Base-by-base conservation (phyloP, 2,888 invertebrate genomes). In the Coremacera marginata region DNA sequence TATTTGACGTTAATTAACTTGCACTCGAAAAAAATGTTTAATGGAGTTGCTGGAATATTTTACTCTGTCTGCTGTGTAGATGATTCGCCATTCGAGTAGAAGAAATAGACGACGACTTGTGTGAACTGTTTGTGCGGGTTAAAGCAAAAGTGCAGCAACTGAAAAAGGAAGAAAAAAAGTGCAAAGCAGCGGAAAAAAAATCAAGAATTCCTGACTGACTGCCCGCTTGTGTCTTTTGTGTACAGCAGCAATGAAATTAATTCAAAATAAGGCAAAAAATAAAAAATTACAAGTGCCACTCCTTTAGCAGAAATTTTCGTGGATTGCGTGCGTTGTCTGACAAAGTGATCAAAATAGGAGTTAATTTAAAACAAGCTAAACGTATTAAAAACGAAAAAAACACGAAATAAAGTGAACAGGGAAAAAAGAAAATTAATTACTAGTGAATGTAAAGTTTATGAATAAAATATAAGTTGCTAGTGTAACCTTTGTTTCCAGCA, bases 251-350 rank as follows among this genome's bases (percentile, higher is more conserved):
- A 74, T 74, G 34, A 76, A 71, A 55, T 55, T 55, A 65, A 75
- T 67, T 67, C 63, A 55, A 31, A 31, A 75, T 70, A 71, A 25
- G 70, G 70, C 7, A 63, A 70, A 63, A 70, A 37, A 76, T 77
- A 31, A 74, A 75, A 76, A 55, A 77, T 67, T 79, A 63, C 79
- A 80, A 82, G 80, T 81, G 82, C 81, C 82, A 82, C 81, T 82
- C 82, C 82, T 82, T 82, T 78, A 79, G 78, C 34, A 27, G 62
- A 74, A 74, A 67, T 37, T 34, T 27, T 37, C 49, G 37, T 67
- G 49, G 49, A 68, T 49, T 73, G 52, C 63, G 63, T 74, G 73
- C 52, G 74, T 67, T 22, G 25, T 34, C 37, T 27, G 62, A 44
- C 49, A 16, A 34, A 55, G 74, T 77, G 62, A 77, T 77, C 75